Base-by-base conservation (phyloP, 2,888 invertebrate species). In the Imbricaverruca yamaguchii region DNA sequence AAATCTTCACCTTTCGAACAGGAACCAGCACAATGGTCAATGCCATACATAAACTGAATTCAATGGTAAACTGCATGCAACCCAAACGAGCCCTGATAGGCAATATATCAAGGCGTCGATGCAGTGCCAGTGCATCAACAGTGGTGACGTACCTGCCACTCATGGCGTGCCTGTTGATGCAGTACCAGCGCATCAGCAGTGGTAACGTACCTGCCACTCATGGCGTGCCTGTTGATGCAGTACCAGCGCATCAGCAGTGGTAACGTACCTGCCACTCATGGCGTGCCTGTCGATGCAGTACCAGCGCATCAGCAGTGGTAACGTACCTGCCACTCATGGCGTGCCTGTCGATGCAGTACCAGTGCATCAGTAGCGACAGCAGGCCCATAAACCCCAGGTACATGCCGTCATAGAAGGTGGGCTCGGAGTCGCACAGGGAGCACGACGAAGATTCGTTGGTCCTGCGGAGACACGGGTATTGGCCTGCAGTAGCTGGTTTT, bases 301-400 rank as follows among this genome's bases (percentile, higher is more conserved):
- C 85, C 87, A 87, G 84, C 89, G 88, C 6, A 89, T 85, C 7
- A 88, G 85, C 1, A 39, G 39, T 39, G 97, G 88, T 0, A 96
- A 94, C 78, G 80, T 84, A 87, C 86, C 84, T 86, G 84, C 87
- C 86, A 63, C 85, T 84, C 74, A 85, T 86, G 78, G 87, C 86
- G 57, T 87, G 84, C 15, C 87, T 83, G 85, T 89, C 89, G 80
- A 90, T 88, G 83, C 88, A 88, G 83, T 88, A 87, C 85, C 87
- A 87, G 84, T 89, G 88, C 7, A 89, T 85, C 7, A 88, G 85
- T 2, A 98, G 88, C 0, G 96, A 94, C 77, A 97, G 87, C 23
- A 97, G 87, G 0, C 93, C 94, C 94, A 98, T 96, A 86, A 98
- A 98, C 1, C 95, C 94, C 53, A 98, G 91, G 87, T 95, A 96